Percentiles rank a stretch among this genome's conserved stretches.
Conservation (phyloP, 2,888 invertebrate species). For the Mesorhabditis spiculigera region DNA sequence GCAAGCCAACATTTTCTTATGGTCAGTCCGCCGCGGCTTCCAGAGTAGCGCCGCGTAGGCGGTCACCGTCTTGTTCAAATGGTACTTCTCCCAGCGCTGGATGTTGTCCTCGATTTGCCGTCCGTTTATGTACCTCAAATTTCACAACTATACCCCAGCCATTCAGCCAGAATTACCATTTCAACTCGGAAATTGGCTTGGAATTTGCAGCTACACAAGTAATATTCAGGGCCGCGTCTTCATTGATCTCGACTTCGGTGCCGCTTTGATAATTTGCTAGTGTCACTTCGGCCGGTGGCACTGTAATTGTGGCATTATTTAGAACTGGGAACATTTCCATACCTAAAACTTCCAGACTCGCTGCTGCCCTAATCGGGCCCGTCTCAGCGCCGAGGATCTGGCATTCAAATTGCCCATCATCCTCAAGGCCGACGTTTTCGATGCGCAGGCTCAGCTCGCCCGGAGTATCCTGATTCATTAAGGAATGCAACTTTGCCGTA, state of each 20-base stretch:
- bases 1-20: conserved; percentile 51
- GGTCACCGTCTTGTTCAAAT: conserved; percentile 46
- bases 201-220: conserved; percentile 49
- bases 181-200: conserved; percentile 43
- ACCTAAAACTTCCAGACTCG: conserved; percentile 51
- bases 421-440: conserved; percentile 71
- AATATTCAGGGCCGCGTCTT: conserved; percentile 47
- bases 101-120: conserved; percentile 38
- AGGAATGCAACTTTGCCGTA: too few relatives aligned
- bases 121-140: conserved; percentile 48
- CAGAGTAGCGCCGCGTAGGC: conserved; percentile 32
- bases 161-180: conserved; percentile 28
- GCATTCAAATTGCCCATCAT: conserved; percentile 93
- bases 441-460: conserved; percentile 52
- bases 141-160: background rate
- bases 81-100: conserved; percentile 25
- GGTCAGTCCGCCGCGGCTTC: conserved; percentile 41
- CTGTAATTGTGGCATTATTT: conserved; percentile 27
- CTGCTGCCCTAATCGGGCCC: conserved; percentile 44
- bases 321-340: conserved; percentile 13
- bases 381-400: conserved; percentile 69
- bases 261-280: conserved; percentile 47
- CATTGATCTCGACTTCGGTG: conserved; percentile 45
- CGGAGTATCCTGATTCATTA: too few relatives aligned
- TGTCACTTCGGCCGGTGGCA: conserved; percentile 40